These are phyloP conservation scores for Diadema setosum DNA, from an alignment of 35 echinoderm and acorn worm genomes.

Conservation along the genomic window DNA sequence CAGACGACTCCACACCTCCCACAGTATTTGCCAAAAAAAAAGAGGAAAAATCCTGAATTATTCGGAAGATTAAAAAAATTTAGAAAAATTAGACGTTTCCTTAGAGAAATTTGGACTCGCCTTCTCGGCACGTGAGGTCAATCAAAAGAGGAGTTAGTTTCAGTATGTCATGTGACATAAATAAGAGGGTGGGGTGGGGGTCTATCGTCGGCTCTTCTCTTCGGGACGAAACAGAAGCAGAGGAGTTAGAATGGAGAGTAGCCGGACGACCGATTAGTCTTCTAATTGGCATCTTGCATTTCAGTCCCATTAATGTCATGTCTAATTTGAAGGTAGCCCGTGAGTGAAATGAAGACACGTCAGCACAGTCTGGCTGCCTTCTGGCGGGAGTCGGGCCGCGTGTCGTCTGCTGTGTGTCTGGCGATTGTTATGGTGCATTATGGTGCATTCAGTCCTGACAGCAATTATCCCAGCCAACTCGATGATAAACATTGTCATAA, in stretches of 20 bases:
- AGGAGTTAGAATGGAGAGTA: background rate
- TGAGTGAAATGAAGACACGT: background rate
- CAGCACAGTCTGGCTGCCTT: background rate
- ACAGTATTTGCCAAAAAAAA: too few species aligned
- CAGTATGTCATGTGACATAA: background rate
- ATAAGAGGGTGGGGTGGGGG: background rate
- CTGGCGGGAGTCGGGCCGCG: too few species aligned
- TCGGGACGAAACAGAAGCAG: background rate
- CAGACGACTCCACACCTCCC: too few species aligned
- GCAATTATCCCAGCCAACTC: too few species aligned
- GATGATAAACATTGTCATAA: too few species aligned
- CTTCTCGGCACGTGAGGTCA: background rate
- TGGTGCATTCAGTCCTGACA: too few species aligned
- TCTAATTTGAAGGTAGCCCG: background rate
- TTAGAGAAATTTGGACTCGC: background rate
- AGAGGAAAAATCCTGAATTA: too few species aligned
- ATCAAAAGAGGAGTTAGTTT: background rate
- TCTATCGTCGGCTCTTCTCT: background rate
- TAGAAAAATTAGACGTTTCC: background rate
- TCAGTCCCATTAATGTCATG: background rate
- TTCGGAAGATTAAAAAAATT: too few species aligned
- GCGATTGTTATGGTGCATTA: too few species aligned
- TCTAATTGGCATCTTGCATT: constrained; percentile 1
- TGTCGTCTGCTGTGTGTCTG: too few species aligned
- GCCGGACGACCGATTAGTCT: background rate